phyloP scores from a whole-genome alignment of 2,113 vertebrate species.

The Pseudopipra pipra region DNA sequence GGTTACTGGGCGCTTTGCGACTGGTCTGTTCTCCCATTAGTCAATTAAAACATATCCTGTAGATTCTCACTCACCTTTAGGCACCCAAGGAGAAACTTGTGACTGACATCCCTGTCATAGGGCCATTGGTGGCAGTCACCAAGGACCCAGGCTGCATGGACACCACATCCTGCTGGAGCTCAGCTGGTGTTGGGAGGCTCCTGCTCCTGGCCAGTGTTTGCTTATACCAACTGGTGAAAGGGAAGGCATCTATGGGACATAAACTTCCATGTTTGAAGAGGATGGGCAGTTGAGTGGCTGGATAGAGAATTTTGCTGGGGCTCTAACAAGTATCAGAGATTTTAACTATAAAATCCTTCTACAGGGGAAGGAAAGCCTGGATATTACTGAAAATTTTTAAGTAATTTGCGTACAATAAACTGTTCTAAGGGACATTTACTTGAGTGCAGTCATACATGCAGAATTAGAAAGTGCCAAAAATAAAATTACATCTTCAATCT shows the following conservation, averaged over 20 bases:
- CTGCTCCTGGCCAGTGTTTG: not conserved
- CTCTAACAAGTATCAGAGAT: not conserved
- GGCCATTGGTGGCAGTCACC: not conserved
- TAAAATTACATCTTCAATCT: not conserved
- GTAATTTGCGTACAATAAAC: not conserved
- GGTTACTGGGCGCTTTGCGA: not conserved
- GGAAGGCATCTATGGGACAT: not conserved
- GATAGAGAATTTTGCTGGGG: not conserved
- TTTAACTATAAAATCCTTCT: not conserved
- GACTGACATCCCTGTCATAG: not conserved
- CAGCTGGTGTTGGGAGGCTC: not conserved
- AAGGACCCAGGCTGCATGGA: fast-evolving
- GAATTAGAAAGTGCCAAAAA: not conserved
- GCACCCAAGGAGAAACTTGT: not conserved
- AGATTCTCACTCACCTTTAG: not conserved
- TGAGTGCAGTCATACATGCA: not conserved
- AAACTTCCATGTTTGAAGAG: not conserved
- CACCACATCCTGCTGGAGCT: not conserved
- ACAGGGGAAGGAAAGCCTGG: not conserved
- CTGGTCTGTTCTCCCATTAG: not conserved
- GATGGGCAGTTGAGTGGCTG: not conserved
- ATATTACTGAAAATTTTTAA: not conserved
- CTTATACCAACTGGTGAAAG: not conserved
- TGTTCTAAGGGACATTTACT: not conserved
- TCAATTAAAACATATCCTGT: not conserved